Evolutionary conservation across 1,140 invertebrate species (phyloP).

Genomic region (Dreissena rostriformis): DNA sequence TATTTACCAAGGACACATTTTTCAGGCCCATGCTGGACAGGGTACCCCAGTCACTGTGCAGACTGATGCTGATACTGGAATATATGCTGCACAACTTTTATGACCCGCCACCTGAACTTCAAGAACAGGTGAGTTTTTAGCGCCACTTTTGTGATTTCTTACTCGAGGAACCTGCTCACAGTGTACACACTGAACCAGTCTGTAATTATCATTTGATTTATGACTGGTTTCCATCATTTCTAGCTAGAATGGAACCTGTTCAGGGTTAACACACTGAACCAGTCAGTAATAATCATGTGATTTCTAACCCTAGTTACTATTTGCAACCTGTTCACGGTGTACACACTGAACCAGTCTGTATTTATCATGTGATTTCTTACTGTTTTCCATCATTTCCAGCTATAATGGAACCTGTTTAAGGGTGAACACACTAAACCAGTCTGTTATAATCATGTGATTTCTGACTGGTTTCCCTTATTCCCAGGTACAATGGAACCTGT

Average conservation of each 20-base stretch:
- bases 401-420: no score
- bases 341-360: constrained; percentile 71
- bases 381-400: no score
- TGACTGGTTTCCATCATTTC: no score
- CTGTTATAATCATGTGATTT: no score
- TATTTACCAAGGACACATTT: no score
- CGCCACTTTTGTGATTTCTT: no score
- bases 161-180: constrained; percentile 91
- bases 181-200: constrained; percentile 74
- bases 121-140: constrained; percentile 81
- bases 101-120: constrained; percentile 85
- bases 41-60: constrained; percentile 89
- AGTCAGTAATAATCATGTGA: no score
- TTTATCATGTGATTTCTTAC: no score
- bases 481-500: constrained; percentile 92
- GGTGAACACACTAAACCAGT: no score
- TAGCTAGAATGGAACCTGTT: no score
- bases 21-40: constrained; percentile 69
- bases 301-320: constrained; percentile 78
- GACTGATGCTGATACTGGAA: constrained; percentile 94
- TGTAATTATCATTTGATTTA: neutral
- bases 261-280: no score
- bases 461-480: constrained; percentile 21
- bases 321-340: constrained; percentile 89
- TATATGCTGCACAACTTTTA: constrained; percentile 98